Base-by-base conservation (phyloP, 2,113 vertebrate genomes). In the Aegotheles bennettii region DNA sequence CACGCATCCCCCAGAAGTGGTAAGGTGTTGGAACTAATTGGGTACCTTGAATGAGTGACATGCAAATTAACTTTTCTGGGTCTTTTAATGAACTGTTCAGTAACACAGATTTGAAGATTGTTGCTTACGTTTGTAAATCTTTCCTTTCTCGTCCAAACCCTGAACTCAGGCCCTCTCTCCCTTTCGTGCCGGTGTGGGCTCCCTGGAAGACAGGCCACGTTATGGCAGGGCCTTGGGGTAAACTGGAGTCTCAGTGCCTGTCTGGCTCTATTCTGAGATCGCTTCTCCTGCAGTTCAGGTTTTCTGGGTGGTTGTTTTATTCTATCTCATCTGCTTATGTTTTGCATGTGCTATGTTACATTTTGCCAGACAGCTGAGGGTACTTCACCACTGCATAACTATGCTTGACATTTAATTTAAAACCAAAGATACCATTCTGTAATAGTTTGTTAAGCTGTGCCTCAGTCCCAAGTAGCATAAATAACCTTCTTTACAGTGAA, bases 331-430 rank as follows among this genome's bases (percentile, higher is more conserved):
- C 71, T 67, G 67, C 63, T 74, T 73, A 21, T 11, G 6, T 87
- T 89, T 76, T 93, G 82, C 57, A 78, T 95, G 86, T 88, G 82
- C 10, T 81, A 8, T 84, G 84, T 31, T 95, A 77, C 73, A 24
- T 95, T 83, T 17, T 86, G 63, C 70, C 78, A 95, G 95, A 40
- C 90, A 81, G 84, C 69, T 88, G 90, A 76, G 82, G 64, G 79
- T 91, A 87, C 73, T 84, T 96, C 96, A 90, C 87, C 13, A 25
- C 93, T 91, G 70, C 53, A 61, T 97, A 97, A 96, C 89, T 92
- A 63, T 45, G 73, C 81, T 94, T 98, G 97, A 97, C 97, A 96
- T 97, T 97, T 97, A 96, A 96, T 97, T 97, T 96, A 87, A 96
- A 97, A 97, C 93, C 76, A 80, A 97, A 97, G 78, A 91, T 93